A percentile compares a stretch with the other conserved stretches of the same genome.
Evolutionary conservation across 1,140 invertebrate species (phyloP).

Genomic region (Drosophila sp.): DNA sequence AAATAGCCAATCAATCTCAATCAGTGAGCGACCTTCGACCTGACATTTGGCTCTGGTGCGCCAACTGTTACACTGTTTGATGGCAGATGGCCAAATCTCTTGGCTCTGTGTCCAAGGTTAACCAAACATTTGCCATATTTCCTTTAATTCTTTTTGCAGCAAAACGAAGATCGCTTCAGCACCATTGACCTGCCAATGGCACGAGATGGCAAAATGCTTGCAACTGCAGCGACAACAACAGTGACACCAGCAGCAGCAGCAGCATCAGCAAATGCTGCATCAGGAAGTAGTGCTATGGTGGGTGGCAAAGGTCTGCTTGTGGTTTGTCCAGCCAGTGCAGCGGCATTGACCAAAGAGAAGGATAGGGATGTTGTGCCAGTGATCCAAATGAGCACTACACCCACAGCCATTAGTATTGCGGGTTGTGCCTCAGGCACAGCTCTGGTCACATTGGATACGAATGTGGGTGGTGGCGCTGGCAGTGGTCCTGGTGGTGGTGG

Average conservation of each 20-base stretch:
- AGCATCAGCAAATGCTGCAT: slow-evolving; percentile 34
- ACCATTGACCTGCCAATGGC: slow-evolving; percentile 50
- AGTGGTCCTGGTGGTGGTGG: slow-evolving; percentile 21
- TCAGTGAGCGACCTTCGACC: not conserved
- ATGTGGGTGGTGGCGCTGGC: slow-evolving; percentile 27
- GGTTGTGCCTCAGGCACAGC: slow-evolving; percentile 78
- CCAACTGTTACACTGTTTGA: slow-evolving; percentile 37
- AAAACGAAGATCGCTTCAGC: slow-evolving; percentile 72
- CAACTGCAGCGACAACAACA: slow-evolving; percentile 11
- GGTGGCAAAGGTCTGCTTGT: slow-evolving; percentile 16
- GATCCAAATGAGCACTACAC: slow-evolving; percentile 59
- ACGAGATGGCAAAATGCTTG: slow-evolving; percentile 46
- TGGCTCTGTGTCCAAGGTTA: slow-evolving; percentile 5
- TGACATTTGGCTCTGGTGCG: not conserved
- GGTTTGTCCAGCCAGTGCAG: slow-evolving; percentile 50
- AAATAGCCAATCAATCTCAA: slow-evolving; percentile 10
- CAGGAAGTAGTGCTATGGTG: slow-evolving; percentile 12
- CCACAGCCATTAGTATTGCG: slow-evolving; percentile 67
- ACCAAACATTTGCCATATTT: slow-evolving; percentile 29
- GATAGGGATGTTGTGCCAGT: slow-evolving; percentile 5
- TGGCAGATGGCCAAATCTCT: slow-evolving; percentile 46
- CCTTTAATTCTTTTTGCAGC: slow-evolving; percentile 35
- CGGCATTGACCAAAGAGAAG: slow-evolving; percentile 38
- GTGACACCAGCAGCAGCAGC: no score
- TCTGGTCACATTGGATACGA: slow-evolving; percentile 63